These are phyloP conservation scores for Chrysaora quinquecirrha DNA, from an alignment of 30 jellyfish, hydroid and myxozoan species.

Conservation along the genomic window DNA sequence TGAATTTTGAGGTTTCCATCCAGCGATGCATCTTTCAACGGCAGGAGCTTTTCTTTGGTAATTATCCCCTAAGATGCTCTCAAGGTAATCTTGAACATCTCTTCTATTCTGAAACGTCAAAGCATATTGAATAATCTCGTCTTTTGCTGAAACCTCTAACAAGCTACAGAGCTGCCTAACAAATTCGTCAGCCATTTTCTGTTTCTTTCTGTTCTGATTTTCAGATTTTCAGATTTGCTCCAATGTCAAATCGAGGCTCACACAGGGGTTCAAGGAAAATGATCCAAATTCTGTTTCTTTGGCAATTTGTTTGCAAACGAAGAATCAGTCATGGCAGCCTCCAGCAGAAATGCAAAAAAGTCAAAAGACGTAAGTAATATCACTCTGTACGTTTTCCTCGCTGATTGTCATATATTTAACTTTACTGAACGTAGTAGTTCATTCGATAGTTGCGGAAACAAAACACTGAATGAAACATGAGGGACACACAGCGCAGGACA, in stretches of 20 bases:
- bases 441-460: too few relatives aligned
- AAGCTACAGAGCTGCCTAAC: slow-evolving; percentile 25
- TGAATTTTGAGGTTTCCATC: slow-evolving; percentile 49
- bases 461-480: too few relatives aligned
- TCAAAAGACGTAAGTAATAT: slow-evolving; percentile 71
- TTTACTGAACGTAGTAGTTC: too few relatives aligned
- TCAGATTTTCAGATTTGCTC: too few relatives aligned
- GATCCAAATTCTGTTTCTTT: slow-evolving; percentile 21
- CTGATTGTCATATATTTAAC: too few relatives aligned
- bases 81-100: slow-evolving; percentile 45
- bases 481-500: too few relatives aligned
- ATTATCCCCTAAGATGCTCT: slow-evolving; percentile 39
- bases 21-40: slow-evolving; percentile 25
- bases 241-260: too few relatives aligned
- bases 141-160: slow-evolving; percentile 54
- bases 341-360: slow-evolving; percentile 51
- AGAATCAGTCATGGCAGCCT: slow-evolving; percentile 53
- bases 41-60: not conserved
- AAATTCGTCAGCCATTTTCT: slow-evolving; percentile 59
- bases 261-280: not conserved
- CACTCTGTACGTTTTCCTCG: too few relatives aligned
- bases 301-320: slow-evolving; percentile 10
- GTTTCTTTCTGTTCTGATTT: too few relatives aligned
- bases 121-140: slow-evolving; percentile 57
- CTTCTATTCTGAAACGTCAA: slow-evolving; percentile 64